Evolutionary conservation across 2,888 invertebrate genomes (phyloP).

Genomic region (Apodemia hepburni): DNA sequence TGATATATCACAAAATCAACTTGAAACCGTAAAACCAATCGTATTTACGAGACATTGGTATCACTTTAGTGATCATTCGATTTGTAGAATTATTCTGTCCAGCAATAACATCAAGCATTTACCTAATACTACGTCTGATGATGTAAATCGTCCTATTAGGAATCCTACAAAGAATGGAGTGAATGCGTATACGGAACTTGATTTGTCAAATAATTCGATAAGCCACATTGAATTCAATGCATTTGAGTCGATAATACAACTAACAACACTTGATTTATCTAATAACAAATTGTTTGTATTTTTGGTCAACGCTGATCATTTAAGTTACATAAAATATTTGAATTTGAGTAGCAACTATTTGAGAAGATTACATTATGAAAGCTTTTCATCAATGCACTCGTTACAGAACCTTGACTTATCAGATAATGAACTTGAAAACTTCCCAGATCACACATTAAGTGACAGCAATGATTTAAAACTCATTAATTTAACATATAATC

Average conservation of each 20-base stretch:
- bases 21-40: constrained; percentile 48
- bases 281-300: constrained; percentile 52
- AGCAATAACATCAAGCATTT: constrained; percentile 50
- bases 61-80: constrained; percentile 48
- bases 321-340: constrained; percentile 48
- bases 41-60: constrained; percentile 60
- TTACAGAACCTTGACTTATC: constrained; percentile 67
- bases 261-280: constrained; percentile 55
- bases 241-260: constrained; percentile 50
- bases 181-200: constrained; percentile 52
- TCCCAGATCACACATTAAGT: constrained; percentile 51
- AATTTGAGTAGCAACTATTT: constrained; percentile 60
- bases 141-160: constrained; percentile 40
- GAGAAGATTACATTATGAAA: constrained; percentile 44
- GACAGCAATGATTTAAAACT: constrained; percentile 49
- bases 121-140: constrained; percentile 49
- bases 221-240: constrained; percentile 54
- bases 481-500: constrained; percentile 58
- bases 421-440: constrained; percentile 47
- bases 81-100: constrained; percentile 59
- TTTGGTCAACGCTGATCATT: constrained; percentile 47
- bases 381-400: constrained; percentile 53
- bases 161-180: constrained; percentile 36
- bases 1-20: constrained; percentile 57
- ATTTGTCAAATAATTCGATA: constrained; percentile 60